Base-by-base conservation (phyloP, 2,888 invertebrate genomes). In the Subacronicta megacephala region DNA sequence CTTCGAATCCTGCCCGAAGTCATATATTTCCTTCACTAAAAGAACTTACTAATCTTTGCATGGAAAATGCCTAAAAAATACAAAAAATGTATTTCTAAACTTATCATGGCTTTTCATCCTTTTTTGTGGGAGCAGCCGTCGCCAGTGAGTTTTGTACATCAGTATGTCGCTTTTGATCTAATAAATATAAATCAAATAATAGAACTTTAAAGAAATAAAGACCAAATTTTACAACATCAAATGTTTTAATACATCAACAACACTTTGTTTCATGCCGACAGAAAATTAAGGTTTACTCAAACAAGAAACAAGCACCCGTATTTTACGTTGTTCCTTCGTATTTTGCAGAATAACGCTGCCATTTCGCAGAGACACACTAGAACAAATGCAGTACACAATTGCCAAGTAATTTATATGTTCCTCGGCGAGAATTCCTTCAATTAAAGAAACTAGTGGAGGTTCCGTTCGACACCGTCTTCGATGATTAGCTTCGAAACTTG, bases 391-490 rank as follows among this genome's bases (percentile, higher is more conserved):
- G 64, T 74, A 72, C 67, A 75, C 63, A 67, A 72, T 73, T 73
- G 70, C 62, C 49, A 54, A 62, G 71, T 72, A 77, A 77, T 78
- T 81, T 80, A 75, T 77, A 71, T 59, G 58, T 74, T 77, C 56
- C 62, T 51, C 52, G 9, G 26, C 29, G 47, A 57, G 49, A 68
- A 77, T 72, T 67, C 57, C 56, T 71, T 58, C 81, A 77, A 76
- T 80, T 82, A 77, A 69, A 78, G 72, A 57, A 63, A 71, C 54
- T 58, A 41, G 51, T 40, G 40, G 38, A 43, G 61, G 43, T 45
- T 51, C 33, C 26, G 10, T 31, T 45, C 44, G 41, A 64, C 56
- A 17, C 44, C 58, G 55, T 56, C 41, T 60, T 51, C 29, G 13
- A 53, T 52, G 54, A 62, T 70, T 54, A 57, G 57, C 59, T 59